Base-by-base conservation (phyloP, 2,113 vertebrate species). In the Bubalus kerabau region DNA sequence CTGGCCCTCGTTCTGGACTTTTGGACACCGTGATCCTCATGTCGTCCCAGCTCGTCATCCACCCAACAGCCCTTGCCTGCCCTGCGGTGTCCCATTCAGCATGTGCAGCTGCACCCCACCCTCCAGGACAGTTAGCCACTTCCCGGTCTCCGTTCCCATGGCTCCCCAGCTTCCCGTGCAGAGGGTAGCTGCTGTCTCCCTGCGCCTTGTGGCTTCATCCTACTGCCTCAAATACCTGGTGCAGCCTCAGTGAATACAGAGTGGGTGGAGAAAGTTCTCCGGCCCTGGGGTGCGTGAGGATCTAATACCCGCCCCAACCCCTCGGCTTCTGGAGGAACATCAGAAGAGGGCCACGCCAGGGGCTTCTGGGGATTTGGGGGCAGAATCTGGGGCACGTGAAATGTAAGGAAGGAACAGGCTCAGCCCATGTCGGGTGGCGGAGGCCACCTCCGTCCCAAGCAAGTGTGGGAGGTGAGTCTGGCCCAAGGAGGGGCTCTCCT, bases 171-270 rank as follows among this genome's bases (percentile, higher is more conserved):
- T 24, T 52, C 48, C 43, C 2, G 0, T 40, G 50, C 24, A 36
- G 59, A 9, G 21, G 1, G 0, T 4, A 4, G 92, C 50, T 16
- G 1, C 48, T 2, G 1, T 26, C 83, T 56, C 17, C 32, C 3
- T 56, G 6, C 64, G 32, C 52, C 67, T 10, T 21, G 62, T 57
- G 59, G 46, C 9, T 78, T 82, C 10, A 28, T 12, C 81, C 71
- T 8, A 0, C 30, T 40, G 2, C 71, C 13, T n/a, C 0, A 0
- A 1, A 15, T n/a, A 15, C 78, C 43, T 1, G 3, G 71, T 60
- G 15, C 9, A 43, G 40, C 36, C 83, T 91, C 46, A 13, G 46
- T n/a, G 43, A 81, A n/a, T n/a, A 4, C 10, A 1, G 30, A 12
- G 1, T 2, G 5, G 23, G 32, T 11, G 7, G 78, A 59, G 40